Conservation (phyloP, 2,113 vertebrate species). For the Hyperopisus bebe region DNA sequence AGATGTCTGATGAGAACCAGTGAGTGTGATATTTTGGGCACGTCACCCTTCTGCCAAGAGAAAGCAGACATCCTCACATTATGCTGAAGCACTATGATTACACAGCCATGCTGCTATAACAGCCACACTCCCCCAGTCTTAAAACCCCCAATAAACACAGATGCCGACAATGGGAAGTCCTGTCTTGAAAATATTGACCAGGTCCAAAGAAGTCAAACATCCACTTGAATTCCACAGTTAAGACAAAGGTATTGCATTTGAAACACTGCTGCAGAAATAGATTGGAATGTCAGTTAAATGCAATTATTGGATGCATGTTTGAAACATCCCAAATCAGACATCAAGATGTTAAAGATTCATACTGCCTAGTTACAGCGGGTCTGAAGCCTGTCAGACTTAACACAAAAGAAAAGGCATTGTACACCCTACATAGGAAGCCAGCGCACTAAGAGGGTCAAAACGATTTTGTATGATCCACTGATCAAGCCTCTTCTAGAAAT, state of each 20-base stretch:
- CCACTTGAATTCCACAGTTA: not conserved
- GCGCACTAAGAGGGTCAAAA: not conserved
- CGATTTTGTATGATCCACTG: not conserved
- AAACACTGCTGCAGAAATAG: not conserved
- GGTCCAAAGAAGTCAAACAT: not conserved
- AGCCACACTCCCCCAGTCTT: not conserved
- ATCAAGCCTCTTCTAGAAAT: not conserved
- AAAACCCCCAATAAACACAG: not conserved
- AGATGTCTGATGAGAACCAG: constrained; percentile 19
- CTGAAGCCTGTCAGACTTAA: not conserved
- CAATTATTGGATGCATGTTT: not conserved
- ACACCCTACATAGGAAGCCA: not conserved
- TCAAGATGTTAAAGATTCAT: not conserved
- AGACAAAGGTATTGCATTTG: not conserved
- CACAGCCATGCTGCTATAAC: not conserved
- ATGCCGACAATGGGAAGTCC: not conserved
- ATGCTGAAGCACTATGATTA: not conserved
- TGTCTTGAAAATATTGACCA: not conserved
- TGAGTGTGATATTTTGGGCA: not conserved
- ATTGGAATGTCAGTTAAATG: not conserved
- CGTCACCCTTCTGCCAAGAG: not conserved
- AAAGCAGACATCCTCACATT: not conserved
- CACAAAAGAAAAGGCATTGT: not conserved
- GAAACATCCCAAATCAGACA: not conserved
- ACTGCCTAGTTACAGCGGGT: not conserved